Conservation (phyloP, 2,888 invertebrate species). For the Parthenolecanium corni region DNA sequence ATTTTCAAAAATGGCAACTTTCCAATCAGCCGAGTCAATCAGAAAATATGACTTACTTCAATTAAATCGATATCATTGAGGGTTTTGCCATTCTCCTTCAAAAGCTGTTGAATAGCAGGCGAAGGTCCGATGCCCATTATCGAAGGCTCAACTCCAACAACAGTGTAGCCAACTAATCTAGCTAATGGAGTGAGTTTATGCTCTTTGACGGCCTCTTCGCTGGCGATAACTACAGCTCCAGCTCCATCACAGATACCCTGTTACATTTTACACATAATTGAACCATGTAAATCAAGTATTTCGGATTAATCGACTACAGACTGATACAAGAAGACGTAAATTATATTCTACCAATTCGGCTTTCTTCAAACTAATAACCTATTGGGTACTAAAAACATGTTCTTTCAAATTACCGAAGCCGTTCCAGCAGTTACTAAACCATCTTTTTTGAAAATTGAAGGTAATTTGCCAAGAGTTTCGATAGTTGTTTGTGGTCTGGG, state of each 20-base stretch:
- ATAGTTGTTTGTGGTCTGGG: constrained; percentile 78
- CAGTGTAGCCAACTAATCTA: constrained; percentile 78
- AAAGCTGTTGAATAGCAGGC: constrained; percentile 76
- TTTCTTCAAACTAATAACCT: no score
- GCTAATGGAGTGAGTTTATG: constrained; percentile 79
- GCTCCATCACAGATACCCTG: constrained; percentile 98
- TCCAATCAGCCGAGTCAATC: no score
- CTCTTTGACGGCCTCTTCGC: constrained; percentile 74
- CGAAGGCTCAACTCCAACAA: constrained; percentile 88
- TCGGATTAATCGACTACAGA: not conserved
- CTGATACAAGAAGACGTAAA: no score
- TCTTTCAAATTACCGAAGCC: constrained; percentile 60
- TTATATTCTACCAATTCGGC: no score
- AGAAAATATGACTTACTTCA: constrained; percentile 51
- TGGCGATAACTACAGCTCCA: constrained; percentile 77
- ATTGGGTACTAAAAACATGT: no score
- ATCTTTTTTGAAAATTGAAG: constrained; percentile 83
- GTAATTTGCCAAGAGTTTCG: constrained; percentile 72
- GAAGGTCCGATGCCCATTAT: constrained; percentile 98
- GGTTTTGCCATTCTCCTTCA: constrained; percentile 63
- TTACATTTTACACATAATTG: not conserved
- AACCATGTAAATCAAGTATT: not conserved
- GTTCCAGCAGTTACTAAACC: constrained; percentile 90
- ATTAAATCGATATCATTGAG: constrained; percentile 82
- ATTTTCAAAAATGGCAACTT: not conserved